Evolutionary conservation across 2,888 invertebrate species (phyloP).

Genomic region (Drosophila melanosoma): DNA sequence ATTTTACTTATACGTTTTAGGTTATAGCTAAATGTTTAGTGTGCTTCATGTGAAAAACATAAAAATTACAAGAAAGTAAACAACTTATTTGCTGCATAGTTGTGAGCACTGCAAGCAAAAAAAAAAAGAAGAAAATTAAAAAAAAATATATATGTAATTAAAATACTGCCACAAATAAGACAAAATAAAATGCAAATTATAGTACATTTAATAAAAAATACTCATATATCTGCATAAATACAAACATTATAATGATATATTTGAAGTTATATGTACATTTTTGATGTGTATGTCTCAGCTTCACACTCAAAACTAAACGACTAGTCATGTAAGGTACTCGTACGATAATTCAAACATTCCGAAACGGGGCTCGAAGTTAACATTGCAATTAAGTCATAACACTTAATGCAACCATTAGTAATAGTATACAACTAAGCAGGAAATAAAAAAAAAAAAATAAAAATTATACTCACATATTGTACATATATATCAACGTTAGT

Average conservation of each 20-base stretch:
- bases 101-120: slow-evolving; percentile 41
- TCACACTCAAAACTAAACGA: slow-evolving; percentile 28
- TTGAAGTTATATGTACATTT: slow-evolving; percentile 41
- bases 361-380: slow-evolving; percentile 84
- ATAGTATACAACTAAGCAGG: slow-evolving; percentile 29
- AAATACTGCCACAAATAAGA: slow-evolving; percentile 82
- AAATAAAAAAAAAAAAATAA: slow-evolving; percentile 4
- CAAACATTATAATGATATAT: slow-evolving; percentile 22
- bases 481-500: slow-evolving; percentile 43
- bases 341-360: slow-evolving; percentile 58
- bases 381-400: slow-evolving; percentile 79
- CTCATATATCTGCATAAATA: slow-evolving; percentile 29
- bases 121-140: slow-evolving; percentile 25
- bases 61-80: slow-evolving; percentile 18
- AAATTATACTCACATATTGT: slow-evolving; percentile 49
- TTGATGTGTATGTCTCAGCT: slow-evolving; percentile 39
- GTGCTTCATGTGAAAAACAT: slow-evolving; percentile 57
- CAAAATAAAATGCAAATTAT: slow-evolving; percentile 60
- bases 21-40: slow-evolving; percentile 71
- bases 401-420: slow-evolving; percentile 52
- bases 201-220: slow-evolving; percentile 47
- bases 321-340: slow-evolving; percentile 66
- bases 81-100: slow-evolving; percentile 9
- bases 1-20: slow-evolving; percentile 53
- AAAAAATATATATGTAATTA: slow-evolving; percentile 70